phyloP scores from a whole-genome alignment of 2,113 vertebrate genomes.

The Orcinus orca region DNA sequence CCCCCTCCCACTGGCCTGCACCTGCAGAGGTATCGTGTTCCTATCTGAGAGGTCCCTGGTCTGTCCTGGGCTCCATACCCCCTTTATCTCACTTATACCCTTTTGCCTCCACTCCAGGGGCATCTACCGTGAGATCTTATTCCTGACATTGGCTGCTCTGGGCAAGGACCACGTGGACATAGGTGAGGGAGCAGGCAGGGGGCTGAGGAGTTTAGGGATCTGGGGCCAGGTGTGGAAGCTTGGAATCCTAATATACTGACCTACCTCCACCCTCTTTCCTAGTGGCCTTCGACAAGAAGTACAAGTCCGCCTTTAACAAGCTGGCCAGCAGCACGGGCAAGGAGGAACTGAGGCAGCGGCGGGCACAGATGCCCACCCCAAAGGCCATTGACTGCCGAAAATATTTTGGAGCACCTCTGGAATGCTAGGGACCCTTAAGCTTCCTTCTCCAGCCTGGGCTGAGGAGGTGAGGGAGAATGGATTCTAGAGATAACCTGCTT shows the following conservation, averaged over 20 bases:
- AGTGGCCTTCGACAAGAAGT: conserved; percentile 94
- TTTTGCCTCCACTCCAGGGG: conserved; percentile 81
- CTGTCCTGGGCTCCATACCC: neutral
- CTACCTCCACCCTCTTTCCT: neutral
- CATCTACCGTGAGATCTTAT: conserved; percentile 93
- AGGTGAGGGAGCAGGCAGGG: conserved; percentile 60
- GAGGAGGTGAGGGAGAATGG: conserved; percentile 14
- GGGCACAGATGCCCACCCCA: conserved; percentile 87
- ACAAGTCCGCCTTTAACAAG: conserved; percentile 87
- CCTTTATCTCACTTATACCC: neutral
- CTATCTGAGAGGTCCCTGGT: neutral
- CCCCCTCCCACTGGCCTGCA: conserved; percentile 67
- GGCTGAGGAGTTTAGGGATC: neutral
- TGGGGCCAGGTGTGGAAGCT: neutral
- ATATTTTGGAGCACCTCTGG: conserved; percentile 89
- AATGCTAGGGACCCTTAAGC: conserved; percentile 82
- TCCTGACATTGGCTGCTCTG: conserved; percentile 93
- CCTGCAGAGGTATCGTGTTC: conserved; percentile 72
- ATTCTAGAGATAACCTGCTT: neutral
- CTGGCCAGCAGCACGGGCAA: conserved; percentile 86
- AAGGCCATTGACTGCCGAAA: conserved; percentile 93
- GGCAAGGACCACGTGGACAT: conserved; percentile 92
- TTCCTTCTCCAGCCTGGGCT: neutral
- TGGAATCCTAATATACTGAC: neutral
- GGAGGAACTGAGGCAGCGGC: conserved; percentile 86